A percentile compares a stretch with the other conserved stretches of the same genome.
Evolutionary conservation across 2,113 vertebrate species (phyloP).

Genomic region (Xiphorhynchus elegans): DNA sequence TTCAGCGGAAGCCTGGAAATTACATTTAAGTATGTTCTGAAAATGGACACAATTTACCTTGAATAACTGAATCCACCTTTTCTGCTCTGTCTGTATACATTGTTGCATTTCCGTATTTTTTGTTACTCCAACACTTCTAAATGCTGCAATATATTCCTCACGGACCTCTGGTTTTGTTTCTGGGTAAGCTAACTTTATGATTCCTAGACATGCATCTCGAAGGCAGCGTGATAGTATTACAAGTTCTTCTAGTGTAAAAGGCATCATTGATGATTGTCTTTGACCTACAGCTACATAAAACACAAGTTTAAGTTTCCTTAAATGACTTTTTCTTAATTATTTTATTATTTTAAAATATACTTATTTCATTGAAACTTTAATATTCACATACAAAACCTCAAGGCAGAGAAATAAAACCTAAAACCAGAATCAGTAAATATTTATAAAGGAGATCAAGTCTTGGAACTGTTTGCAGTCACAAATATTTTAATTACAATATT

Average conservation of each 20-base stretch:
- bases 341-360: background rate
- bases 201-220: slow-evolving; percentile 93
- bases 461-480: background rate
- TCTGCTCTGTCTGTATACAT: slow-evolving; percentile 90
- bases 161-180: slow-evolving; percentile 94
- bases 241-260: slow-evolving; percentile 91
- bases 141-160: slow-evolving; percentile 90
- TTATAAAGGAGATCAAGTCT: background rate
- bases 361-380: background rate
- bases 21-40: background rate
- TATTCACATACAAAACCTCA: background rate
- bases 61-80: slow-evolving; percentile 95
- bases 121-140: slow-evolving; percentile 90
- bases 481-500: background rate
- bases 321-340: background rate
- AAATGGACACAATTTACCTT: slow-evolving; percentile 78
- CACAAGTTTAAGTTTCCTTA: background rate
- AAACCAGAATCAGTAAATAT: background rate
- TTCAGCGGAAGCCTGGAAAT: background rate
- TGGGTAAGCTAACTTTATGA: slow-evolving; percentile 96
- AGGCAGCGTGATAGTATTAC: slow-evolving; percentile 91
- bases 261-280: slow-evolving; percentile 94
- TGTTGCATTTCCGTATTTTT: slow-evolving; percentile 88
- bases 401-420: background rate
- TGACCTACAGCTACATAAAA: slow-evolving; percentile 79